Base-by-base conservation (phyloP, 2,888 invertebrate species). In the Tridacna gigas region DNA sequence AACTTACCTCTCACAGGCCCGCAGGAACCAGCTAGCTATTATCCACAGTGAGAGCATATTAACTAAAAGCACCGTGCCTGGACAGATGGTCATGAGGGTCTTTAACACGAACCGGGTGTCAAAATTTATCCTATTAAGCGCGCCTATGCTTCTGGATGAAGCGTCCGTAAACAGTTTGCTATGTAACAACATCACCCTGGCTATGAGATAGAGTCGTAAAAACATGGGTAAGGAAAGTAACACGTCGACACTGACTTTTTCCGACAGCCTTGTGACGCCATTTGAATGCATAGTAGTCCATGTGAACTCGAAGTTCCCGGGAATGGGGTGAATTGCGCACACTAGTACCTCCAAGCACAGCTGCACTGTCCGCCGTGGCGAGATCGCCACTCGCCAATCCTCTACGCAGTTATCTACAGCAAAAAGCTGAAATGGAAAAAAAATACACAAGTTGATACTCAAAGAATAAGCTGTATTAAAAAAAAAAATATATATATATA, bases 351-450 rank as follows among this genome's bases (percentile, higher is more conserved):
- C 95, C 75, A 94, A 82, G 22, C 91, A 77, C 74, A 95, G 90
- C 89, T 95, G 95, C 48, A 94, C 96, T 95, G 99, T 97, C 95
- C 99, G 96, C 95, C 99, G 98, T 97, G 98, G 98, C 92, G 99
- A 99, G 97, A 99, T 98, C 94, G 99, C 99, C 96, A 99, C 99
- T 95, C 99, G 97, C 99, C 99, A 99, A 96, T 99, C 99, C 95
- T 99, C 99, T 90, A 99, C 99, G 96, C 99, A 99, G 96, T 99
- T 99, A 96, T 99, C 99, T 96, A 99, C 99, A 97, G 99, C 99
- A 96, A 99, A 99, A 96, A 99, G 97, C 99, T 99, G 96, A 67
- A 96, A 96, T 80, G 76, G 26, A 69, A 60, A 75, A 67, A 26
- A 28, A 65, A 60, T n/a, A n/a, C n/a, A 76, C 4, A 48, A 37